Percentiles rank a stretch among this genome's conserved stretches.
These are phyloP conservation scores for Contarinia nasturtii DNA, from an alignment of 1,140 invertebrate genomes.

Conservation along the genomic window DNA sequence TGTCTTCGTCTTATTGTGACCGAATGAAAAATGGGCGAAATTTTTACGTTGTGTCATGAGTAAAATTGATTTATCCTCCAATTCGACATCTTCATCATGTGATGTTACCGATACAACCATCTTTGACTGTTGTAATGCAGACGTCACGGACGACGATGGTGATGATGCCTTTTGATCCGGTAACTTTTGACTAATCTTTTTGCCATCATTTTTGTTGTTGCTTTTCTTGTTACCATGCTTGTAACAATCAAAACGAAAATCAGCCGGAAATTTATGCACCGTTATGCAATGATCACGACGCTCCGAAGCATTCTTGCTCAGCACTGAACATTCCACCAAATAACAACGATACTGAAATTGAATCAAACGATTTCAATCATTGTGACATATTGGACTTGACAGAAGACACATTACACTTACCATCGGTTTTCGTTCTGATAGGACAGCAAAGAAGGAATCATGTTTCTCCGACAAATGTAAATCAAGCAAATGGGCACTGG, in stretches of 20 bases:
- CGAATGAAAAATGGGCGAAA: neutral
- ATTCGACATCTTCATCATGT: too few species aligned
- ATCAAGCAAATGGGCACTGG: constrained; percentile 43
- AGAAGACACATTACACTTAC: constrained; percentile 14
- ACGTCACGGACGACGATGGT: too few species aligned
- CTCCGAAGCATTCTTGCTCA: constrained; percentile 30
- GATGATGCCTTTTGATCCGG: neutral
- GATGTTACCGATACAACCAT: too few species aligned
- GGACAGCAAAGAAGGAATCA: constrained; percentile 44
- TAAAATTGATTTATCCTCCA: too few species aligned
- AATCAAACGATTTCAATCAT: too few species aligned
- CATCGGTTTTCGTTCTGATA: constrained; percentile 36
- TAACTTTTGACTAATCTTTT: neutral
- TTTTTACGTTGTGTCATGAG: too few species aligned
- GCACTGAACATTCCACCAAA: constrained; percentile 36
- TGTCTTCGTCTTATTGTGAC: neutral
- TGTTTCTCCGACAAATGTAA: constrained; percentile 48
- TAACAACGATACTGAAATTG: constrained; percentile 32
- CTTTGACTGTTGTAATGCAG: neutral
- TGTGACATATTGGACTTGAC: too few species aligned
- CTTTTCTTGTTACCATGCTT: constrained; percentile 6
- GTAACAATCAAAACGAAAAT: constrained; percentile 33
- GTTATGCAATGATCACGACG: constrained; percentile 38
- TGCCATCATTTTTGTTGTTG: neutral
- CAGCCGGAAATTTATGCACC: constrained; percentile 40